Evolutionary conservation across 1,140 invertebrate species (phyloP), one percentile per base, ranked within the genome.

Genomic region (Drosophila lacertosa): DNA sequence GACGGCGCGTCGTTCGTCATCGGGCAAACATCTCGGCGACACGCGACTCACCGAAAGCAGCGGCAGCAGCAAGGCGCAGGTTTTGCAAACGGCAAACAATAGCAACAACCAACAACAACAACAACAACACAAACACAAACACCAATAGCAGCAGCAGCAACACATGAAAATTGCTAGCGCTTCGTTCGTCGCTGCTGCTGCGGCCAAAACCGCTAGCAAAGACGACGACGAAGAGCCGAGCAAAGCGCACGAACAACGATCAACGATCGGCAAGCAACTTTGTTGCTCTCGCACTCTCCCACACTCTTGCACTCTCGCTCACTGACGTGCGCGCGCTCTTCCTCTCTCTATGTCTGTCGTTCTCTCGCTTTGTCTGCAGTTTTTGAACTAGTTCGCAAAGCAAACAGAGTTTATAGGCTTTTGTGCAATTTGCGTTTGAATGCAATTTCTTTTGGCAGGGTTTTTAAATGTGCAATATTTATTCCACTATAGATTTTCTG

Each of bases 1-100:
- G 29, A 20, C 22, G 26, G 7, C 35, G 44, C 33, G n/a, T 33
- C 55, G 63, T 72, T 75, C 69, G 73, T 75, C 73, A 75, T 77
- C 71, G 63, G 24, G 9, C 53, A 77, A 81, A 65, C 73, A 81
- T 81, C 73, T 81, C 57, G 44, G 58, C 33, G 78, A 74, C 77
- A 81, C 78, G 78, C 78, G 78, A 81, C 77, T 76, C 67, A 48
- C 26, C 18, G n/a, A 13, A 37, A 67, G 18, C 29, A 29, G 47
- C 50, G 42, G 20, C 26, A 4, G n/a, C n/a, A 44, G 35, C 47
- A 39, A 54, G 22, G 53, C 63, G 40, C 62, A 16, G 66, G 26
- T 18, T 51, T 74, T 58, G 32, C 64, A 65, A 77, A 73, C 26
- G 54, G 51, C 73, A 72, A 77, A 77, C 58, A 68, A 76, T 63